A percentile compares a stretch with the other conserved stretches of the same genome.
Evolutionary conservation across 2,797 vertebrate species (phyloP).

Genomic region (Rachycentron canadum): DNA sequence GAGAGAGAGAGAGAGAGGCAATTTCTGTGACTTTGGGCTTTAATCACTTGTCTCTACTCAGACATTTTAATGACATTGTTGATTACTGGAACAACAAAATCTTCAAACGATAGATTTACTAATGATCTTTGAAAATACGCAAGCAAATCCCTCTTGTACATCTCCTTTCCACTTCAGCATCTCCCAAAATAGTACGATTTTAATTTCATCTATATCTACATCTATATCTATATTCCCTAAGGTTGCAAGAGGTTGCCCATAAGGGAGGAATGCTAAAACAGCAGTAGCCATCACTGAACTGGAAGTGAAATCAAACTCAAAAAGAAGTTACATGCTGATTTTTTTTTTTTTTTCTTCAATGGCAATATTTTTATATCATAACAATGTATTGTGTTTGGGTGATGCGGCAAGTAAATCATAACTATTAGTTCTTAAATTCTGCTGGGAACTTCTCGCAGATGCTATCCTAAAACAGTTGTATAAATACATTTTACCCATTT

Average conservation of each 20-base stretch:
- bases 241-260: too few species aligned
- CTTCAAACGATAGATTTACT: conserved; percentile 22
- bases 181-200: not conserved
- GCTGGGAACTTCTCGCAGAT: not conserved
- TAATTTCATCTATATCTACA: conserved; percentile 23
- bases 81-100: conserved; percentile 42
- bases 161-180: conserved; percentile 5
- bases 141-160: not conserved
- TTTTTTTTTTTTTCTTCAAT: not conserved
- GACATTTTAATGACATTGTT: conserved; percentile 60
- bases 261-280: not conserved
- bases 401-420: not conserved
- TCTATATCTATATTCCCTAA: not conserved
- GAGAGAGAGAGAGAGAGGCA: conserved; percentile 56
- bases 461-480: not conserved
- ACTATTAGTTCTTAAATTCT: not conserved
- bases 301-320: not conserved
- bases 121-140: conserved; percentile 29
- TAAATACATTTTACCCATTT: not conserved
- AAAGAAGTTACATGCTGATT: not conserved
- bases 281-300: not conserved
- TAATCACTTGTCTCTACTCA: conserved; percentile 64
- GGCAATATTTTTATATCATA: too few species aligned
- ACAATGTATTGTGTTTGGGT: not conserved
- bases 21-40: conserved; percentile 75